phyloP scores from a whole-genome alignment of 2,888 invertebrate species.

The Drosophila phalerata region DNA sequence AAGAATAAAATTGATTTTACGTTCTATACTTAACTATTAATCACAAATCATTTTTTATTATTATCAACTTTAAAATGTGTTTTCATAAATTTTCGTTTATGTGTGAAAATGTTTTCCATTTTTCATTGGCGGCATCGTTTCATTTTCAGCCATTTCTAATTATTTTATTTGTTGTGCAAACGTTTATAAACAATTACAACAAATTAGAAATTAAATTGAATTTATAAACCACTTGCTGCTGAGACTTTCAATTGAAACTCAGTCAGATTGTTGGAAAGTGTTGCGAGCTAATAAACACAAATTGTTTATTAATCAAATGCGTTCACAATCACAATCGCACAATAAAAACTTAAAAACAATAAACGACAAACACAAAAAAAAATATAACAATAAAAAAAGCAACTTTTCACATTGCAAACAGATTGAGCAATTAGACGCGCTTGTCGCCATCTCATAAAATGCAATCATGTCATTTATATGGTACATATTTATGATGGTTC shows the following conservation, averaged over 20 bases:
- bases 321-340: slow-evolving; percentile 50
- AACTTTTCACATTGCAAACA: slow-evolving; percentile 42
- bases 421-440: slow-evolving; percentile 69
- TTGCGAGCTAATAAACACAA: slow-evolving; percentile 72
- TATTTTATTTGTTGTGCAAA: slow-evolving; percentile 43
- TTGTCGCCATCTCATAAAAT: slow-evolving; percentile 59
- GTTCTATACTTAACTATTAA: background rate
- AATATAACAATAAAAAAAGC: slow-evolving; percentile 9
- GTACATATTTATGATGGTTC: slow-evolving; percentile 49
- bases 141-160: slow-evolving; percentile 24
- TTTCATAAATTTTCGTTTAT: slow-evolving; percentile 10
- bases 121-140: slow-evolving; percentile 23
- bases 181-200: slow-evolving; percentile 65
- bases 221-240: slow-evolving; percentile 36
- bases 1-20: too few species aligned
- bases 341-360: slow-evolving; percentile 52
- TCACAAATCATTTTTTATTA: background rate
- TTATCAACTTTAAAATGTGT: background rate
- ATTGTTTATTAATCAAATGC: slow-evolving; percentile 73
- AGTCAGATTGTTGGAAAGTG: slow-evolving; percentile 57
- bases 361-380: slow-evolving; percentile 21
- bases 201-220: slow-evolving; percentile 65
- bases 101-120: slow-evolving; percentile 30
- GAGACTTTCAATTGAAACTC: slow-evolving; percentile 46
- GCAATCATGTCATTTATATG: slow-evolving; percentile 63